phyloP scores from a whole-genome alignment of 2,888 invertebrate genomes.

The Eustalomyia histrio region DNA sequence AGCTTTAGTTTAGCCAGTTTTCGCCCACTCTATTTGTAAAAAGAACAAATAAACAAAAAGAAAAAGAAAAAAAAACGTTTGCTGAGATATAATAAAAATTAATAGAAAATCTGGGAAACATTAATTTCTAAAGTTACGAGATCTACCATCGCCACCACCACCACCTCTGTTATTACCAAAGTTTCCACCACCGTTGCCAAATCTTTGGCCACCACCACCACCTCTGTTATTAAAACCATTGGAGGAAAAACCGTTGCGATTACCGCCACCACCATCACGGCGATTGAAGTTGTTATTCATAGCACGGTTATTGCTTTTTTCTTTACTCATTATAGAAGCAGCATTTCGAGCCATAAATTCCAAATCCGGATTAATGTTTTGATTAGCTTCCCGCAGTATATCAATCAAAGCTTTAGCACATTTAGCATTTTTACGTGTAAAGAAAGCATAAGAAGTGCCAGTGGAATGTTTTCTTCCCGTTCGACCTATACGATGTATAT shows the following conservation, averaged over 20 bases:
- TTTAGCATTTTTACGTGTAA: slow-evolving; percentile 91
- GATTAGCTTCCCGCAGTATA: slow-evolving; percentile 93
- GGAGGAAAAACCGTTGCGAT: slow-evolving; percentile 59
- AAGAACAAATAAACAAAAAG: not conserved
- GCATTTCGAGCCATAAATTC: slow-evolving; percentile 86
- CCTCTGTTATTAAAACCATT: slow-evolving; percentile 64
- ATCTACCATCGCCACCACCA: slow-evolving; percentile 63
- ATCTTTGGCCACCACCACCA: slow-evolving; percentile 57
- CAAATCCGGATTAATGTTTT: slow-evolving; percentile 91
- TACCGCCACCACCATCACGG: slow-evolving; percentile 66
- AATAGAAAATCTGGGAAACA: not conserved
- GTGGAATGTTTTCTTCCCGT: slow-evolving; percentile 92
- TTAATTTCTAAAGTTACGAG: slow-evolving; percentile 68
- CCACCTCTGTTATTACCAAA: slow-evolving; percentile 51
- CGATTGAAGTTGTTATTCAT: slow-evolving; percentile 79
- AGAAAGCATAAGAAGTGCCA: slow-evolving; percentile 96
- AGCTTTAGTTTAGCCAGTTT: too few species aligned
- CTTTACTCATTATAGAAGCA: slow-evolving; percentile 67
- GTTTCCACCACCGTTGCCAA: slow-evolving; percentile 60
- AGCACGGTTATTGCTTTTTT: slow-evolving; percentile 79
- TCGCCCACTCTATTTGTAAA: too few species aligned
- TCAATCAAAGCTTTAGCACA: slow-evolving; percentile 93
- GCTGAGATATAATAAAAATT: not conserved
- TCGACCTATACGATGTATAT: slow-evolving; percentile 96
- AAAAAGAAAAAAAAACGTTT: not conserved